Evolutionary conservation across 2,113 vertebrate species (phyloP), one percentile per base, ranked within the genome.

Genomic region (Rhodinocichla rosea): DNA sequence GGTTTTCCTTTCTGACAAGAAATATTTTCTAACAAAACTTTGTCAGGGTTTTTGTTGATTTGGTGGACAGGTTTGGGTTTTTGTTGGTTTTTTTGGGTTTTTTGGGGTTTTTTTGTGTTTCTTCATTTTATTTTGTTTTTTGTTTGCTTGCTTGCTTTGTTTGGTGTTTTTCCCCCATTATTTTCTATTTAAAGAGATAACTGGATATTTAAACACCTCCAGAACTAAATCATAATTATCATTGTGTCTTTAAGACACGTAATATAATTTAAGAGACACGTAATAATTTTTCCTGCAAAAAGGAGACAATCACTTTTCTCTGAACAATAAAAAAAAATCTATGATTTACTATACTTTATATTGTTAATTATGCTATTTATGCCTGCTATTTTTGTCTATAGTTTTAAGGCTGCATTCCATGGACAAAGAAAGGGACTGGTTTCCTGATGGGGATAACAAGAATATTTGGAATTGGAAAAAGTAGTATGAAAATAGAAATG

Each of bases 61-160:
- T 3, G 2, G 5, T 44, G 13, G 4, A 2, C 28, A 6, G 8
- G 5, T 30, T 40, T 47, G 6, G 14, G 9, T 2, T 2, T 2
- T 6, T 15, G n/a, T n/a, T n/a, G n/a, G n/a, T 2, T 2, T 6
- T 15, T 30, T 40, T 47, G 6, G 14, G 9, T 2, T 2, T 2
- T 6, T 15, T n/a, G n/a, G n/a, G n/a, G n/a, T 53, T n/a, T 24
- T 15, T 49, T 5, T 8, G 15, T 15, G 7, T 26, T 35, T 23
- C 5, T 13, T n/a, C 24, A 1, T 6, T 62, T 45, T 26, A 13
- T 28, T 64, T 65, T 44, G 2, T 1, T 33, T 15, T 39, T 37
- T 20, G 5, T 5, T 62, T 35, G 10, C 13, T 59, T 83, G 2
- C 6, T 62, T 53, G 7, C 16, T 53, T 73, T 13, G 7, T 15